Conservation (phyloP, 2,797 vertebrate genomes). For the Eutrigla gurnardus region DNA sequence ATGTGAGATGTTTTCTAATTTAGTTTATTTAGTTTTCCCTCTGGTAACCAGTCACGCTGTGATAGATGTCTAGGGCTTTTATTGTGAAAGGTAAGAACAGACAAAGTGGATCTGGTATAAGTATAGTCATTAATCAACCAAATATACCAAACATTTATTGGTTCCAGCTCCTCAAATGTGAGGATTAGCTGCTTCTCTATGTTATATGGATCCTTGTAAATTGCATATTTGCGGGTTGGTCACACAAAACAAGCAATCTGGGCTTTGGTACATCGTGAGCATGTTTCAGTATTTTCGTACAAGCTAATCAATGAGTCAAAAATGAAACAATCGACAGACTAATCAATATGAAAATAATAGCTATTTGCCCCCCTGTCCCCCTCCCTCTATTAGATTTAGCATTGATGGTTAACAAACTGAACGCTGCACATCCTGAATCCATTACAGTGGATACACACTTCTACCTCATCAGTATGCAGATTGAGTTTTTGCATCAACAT, state of each 20-base stretch:
- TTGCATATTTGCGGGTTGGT: background rate
- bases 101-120: too few species aligned
- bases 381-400: background rate
- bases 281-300: slow-evolving; percentile 7
- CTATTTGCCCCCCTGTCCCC: background rate
- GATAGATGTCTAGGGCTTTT: background rate
- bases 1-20: too few species aligned
- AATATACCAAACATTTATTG: background rate
- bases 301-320: background rate
- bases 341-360: slow-evolving; percentile 1
- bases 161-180: background rate
- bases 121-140: background rate
- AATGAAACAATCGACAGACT: background rate
- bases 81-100: background rate
- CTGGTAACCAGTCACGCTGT: too few species aligned
- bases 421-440: slow-evolving; percentile 1
- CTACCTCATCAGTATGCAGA: slow-evolving; percentile 46
- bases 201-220: background rate
- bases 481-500: slow-evolving; percentile 26
- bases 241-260: slow-evolving; percentile 4
- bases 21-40: too few species aligned
- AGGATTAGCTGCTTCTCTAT: background rate
- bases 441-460: background rate
- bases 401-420: slow-evolving; percentile 5
- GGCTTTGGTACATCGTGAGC: background rate